A percentile compares a stretch with the other conserved stretches of the same genome.
phyloP scores from a whole-genome alignment of 1,140 invertebrate genomes.

The Heliconius eleuchia region DNA sequence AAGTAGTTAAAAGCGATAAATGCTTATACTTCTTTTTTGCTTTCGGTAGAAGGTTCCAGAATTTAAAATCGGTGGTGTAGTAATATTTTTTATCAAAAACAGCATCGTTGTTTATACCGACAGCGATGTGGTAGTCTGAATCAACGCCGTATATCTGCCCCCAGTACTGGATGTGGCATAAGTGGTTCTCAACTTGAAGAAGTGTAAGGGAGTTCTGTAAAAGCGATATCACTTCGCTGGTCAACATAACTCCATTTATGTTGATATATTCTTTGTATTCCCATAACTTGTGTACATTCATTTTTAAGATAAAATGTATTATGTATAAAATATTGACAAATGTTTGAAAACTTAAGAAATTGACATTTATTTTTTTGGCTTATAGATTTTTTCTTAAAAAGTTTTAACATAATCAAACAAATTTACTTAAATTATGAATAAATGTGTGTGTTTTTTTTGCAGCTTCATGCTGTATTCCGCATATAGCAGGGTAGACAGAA shows the following conservation, averaged over 20 bases:
- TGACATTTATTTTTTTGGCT: not conserved
- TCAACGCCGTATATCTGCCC: conserved; percentile 86
- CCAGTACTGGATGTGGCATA: conserved; percentile 87
- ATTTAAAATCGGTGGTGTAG: conserved; percentile 86
- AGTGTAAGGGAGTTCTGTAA: conserved; percentile 86
- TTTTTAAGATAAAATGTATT: conserved; percentile 31
- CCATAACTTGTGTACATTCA: conserved; percentile 74
- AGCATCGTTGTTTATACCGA: conserved; percentile 86
- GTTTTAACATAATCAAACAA: not conserved
- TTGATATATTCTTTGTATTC: conserved; percentile 72
- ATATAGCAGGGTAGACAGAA: too few species aligned
- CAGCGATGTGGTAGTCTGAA: conserved; percentile 88
- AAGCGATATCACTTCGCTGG: conserved; percentile 84
- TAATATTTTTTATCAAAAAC: conserved; percentile 85
- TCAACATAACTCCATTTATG: conserved; percentile 83
- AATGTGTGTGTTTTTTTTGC: not conserved
- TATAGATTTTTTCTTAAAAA: conserved; percentile 1
- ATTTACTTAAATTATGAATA: not conserved
- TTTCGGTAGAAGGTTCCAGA: conserved; percentile 86
- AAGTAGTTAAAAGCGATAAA: conserved; percentile 78
- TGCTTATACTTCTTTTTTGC: conserved; percentile 82
- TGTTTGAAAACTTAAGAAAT: not conserved
- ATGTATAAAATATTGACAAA: not conserved
- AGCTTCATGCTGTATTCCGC: too few species aligned
- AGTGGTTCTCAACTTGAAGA: conserved; percentile 89